phyloP scores from a whole-genome alignment of 2,113 vertebrate genomes.

The Urocynchramus pylzowi region DNA sequence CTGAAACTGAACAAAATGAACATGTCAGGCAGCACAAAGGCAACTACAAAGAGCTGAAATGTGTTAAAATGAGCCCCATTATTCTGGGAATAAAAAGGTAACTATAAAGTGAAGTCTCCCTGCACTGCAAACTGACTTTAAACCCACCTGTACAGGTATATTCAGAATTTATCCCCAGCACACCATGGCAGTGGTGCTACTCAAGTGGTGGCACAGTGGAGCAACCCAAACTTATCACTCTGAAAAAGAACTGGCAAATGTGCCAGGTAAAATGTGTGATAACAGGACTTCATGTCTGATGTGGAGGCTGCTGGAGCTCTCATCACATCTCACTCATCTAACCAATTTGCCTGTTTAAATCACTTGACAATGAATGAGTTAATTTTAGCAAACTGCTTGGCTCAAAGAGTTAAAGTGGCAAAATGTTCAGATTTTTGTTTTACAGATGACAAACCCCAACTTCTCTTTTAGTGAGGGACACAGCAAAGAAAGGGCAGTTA shows the following conservation, averaged over 20 bases:
- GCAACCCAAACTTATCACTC: background rate
- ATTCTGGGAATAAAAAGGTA: background rate
- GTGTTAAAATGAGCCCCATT: background rate
- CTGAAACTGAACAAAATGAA: constrained; percentile 79
- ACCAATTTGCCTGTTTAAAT: background rate
- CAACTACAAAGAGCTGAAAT: background rate
- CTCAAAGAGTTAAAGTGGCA: background rate
- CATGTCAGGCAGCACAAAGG: background rate
- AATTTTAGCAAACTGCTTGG: background rate
- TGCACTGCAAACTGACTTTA: background rate
- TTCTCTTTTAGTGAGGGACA: background rate
- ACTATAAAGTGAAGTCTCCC: background rate
- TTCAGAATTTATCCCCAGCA: background rate
- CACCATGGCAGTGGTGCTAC: background rate
- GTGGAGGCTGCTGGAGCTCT: background rate
- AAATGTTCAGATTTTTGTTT: background rate
- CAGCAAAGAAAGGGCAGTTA: background rate
- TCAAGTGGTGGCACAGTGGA: background rate
- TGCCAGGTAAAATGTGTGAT: background rate
- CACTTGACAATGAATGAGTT: background rate
- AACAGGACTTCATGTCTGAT: background rate
- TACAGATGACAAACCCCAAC: background rate
- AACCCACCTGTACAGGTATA: accelerated
- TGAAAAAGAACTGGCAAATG: background rate
- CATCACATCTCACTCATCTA: background rate